Evolutionary conservation across 2,888 invertebrate genomes (phyloP), one percentile per base, ranked within the genome.

Genomic region (Phragmatobia fuliginosa): DNA sequence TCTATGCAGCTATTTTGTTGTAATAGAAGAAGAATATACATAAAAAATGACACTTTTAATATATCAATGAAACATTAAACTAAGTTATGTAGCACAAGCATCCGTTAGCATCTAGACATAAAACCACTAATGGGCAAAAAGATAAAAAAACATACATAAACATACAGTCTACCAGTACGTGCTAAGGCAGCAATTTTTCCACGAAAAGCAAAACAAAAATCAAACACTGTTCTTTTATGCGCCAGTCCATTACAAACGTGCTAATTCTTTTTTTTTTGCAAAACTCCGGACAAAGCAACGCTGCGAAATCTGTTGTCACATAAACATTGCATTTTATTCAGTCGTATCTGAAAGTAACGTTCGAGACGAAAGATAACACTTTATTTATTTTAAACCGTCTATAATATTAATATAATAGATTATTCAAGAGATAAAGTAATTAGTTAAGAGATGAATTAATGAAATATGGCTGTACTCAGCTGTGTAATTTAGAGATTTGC

Each of bases 261-360:
- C 41, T 63, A 58, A 63, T 68, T 62, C 41, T 68, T 41, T 36
- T 41, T 36, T 62, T 56, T 68, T 68, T 28, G 16, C 25, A 18
- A 62, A 62, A 6, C 56, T 41, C 36, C 32, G 32, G 41, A 41
- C 25, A 58, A 62, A 62, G 56, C 45, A n/a, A 8, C n/a, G 25
- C 25, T 25, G 16, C 28, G 41, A 58, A 41, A 62, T 68, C 56
- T 32, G 28, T 62, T 67, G 38, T 45, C 38, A n/a, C 62, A 63
- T 63, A 60, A 60, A 60, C 45, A 33, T 60, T 60, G 49, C 45
- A 68, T 11, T 58, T 68, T 68, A 63, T 56, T 62, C 33, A 52
- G 62, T 58, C 63, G 58, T 32, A 8, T 33, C 41, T 56, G 32
- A 38, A 67, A 62, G 45, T 62, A 31, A 62, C 32, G n/a, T 28